Base-by-base conservation (phyloP, 2,888 invertebrate genomes). In the Conops quadrifasciatus region DNA sequence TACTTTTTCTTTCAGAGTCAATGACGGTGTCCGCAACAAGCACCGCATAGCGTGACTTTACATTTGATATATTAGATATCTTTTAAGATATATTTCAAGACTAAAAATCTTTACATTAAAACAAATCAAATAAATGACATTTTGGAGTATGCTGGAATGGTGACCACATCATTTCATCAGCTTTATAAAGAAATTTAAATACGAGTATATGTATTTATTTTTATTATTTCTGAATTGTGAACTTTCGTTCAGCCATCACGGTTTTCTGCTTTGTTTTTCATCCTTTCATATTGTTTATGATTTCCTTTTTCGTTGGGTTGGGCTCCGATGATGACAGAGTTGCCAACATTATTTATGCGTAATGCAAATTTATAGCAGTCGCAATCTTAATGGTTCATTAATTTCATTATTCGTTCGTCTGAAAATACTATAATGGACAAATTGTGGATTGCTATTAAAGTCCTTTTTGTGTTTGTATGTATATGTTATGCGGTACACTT, bases 331-430 rank as follows among this genome's bases (percentile, higher is more conserved):
- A n/a, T 53, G 21, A 13, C 58, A 64, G 64, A 26, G 24, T 66
- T 65, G 73, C 72, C 62, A 78, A 75, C 78, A 77, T 80, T 80
- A 82, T 83, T 81, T 82, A 83, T 82, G 80, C 80, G 74, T 73
- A 77, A 76, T 80, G 77, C 78, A 77, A 81, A 83, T 82, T 81
- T 83, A 82, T 82, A 77, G 79, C 71, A 78, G 72, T 68, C 74
- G 80, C 80, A 82, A 83, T 83, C 82, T 83, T 82, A 82, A 83
- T 82, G 82, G 83, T 83, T 83, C 84, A 82, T 83, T 82, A 83
- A 83, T 83, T 82, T 80, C 82, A 83, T 83, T 82, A 82, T 79
- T 80, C 79, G 79, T 76, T 75, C 77, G 76, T 73, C 65, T 79
- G 77, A 73, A 75, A 77, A 73, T 76, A 58, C 9, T 58, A 81